phyloP scores from a whole-genome alignment of 2,888 invertebrate species.

The Nematopogon swammerdamellus region DNA sequence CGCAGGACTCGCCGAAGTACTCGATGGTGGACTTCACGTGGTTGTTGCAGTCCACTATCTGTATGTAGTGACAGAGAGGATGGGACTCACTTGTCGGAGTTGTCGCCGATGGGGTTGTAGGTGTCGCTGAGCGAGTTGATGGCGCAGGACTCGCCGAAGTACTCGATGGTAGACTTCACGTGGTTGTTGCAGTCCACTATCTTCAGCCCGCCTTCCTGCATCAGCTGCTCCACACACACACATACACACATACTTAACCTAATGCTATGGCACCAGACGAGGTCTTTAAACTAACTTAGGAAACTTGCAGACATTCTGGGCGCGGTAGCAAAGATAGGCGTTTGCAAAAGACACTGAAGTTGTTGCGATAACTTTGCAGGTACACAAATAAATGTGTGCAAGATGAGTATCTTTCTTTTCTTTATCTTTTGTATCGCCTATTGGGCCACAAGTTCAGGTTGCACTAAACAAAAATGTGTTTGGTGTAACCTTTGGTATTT shows the following conservation, averaged over 20 bases:
- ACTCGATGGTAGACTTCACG: slow-evolving; percentile 87
- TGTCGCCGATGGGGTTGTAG: slow-evolving; percentile 89
- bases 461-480: too few relatives aligned
- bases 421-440: too few relatives aligned
- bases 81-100: slow-evolving; percentile 65
- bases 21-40: slow-evolving; percentile 90
- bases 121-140: slow-evolving; percentile 87
- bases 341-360: too few relatives aligned
- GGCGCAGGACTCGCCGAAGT: slow-evolving; percentile 89
- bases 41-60: slow-evolving; percentile 98
- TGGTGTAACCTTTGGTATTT: too few relatives aligned
- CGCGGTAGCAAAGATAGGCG: too few relatives aligned
- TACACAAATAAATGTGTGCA: too few relatives aligned
- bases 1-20: slow-evolving; percentile 89
- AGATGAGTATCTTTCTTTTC: too few relatives aligned
- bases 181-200: slow-evolving; percentile 94
- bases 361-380: too few relatives aligned
- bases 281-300: not conserved
- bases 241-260: slow-evolving; percentile 5
- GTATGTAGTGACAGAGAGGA: too few relatives aligned
- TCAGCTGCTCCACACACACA: slow-evolving; percentile 67
- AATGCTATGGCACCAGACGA: not conserved
- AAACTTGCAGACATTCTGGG: not conserved
- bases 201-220: slow-evolving; percentile 77
- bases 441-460: too few relatives aligned